A percentile compares a stretch with the other conserved stretches of the same genome.
These are phyloP conservation scores for Poeciliopsis prolifica DNA, from an alignment of 2,113 vertebrate genomes.

Conservation along the genomic window DNA sequence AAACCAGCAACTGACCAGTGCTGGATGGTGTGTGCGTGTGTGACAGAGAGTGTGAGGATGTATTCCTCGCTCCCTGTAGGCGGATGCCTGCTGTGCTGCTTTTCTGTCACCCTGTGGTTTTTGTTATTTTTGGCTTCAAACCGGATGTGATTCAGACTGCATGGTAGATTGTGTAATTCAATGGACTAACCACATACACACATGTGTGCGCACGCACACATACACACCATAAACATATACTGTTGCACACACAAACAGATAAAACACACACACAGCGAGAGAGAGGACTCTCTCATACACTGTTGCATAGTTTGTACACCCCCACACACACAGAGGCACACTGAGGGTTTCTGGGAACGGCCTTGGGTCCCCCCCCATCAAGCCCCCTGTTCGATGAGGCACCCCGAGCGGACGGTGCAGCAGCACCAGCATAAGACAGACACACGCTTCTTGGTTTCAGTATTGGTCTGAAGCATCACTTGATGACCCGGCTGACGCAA, in stretches of 20 bases:
- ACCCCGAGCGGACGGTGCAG: slow-evolving; percentile 35
- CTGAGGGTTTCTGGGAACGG: slow-evolving; percentile 65
- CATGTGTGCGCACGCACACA: slow-evolving; percentile 1
- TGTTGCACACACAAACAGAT: slow-evolving; percentile 9
- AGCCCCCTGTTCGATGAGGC: slow-evolving; percentile 37
- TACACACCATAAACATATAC: slow-evolving; percentile 9
- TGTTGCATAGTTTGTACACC: slow-evolving; percentile 30
- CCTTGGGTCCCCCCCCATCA: slow-evolving; percentile 47
- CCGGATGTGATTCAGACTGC: slow-evolving; percentile 79
- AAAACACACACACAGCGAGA: not conserved
- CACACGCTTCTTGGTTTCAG: slow-evolving; percentile 64
- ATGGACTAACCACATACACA: slow-evolving; percentile 61
- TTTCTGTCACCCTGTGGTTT: slow-evolving; percentile 76
- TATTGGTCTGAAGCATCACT: slow-evolving; percentile 65
- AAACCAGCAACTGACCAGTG: slow-evolving; percentile 40
- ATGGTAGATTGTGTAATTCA: slow-evolving; percentile 72
- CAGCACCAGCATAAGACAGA: slow-evolving; percentile 34
- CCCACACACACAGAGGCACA: slow-evolving; percentile 52
- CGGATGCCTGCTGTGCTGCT: slow-evolving; percentile 68
- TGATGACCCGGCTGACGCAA: slow-evolving; percentile 43
- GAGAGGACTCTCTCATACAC: slow-evolving; percentile 12
- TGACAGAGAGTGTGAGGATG: slow-evolving; percentile 7
- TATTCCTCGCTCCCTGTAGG: slow-evolving; percentile 53
- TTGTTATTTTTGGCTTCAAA: slow-evolving; percentile 76
- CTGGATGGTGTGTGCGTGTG: slow-evolving; percentile 2